These are phyloP conservation scores for Nomada ferruginata DNA, from an alignment of 2,888 invertebrate species.

Conservation along the genomic window DNA sequence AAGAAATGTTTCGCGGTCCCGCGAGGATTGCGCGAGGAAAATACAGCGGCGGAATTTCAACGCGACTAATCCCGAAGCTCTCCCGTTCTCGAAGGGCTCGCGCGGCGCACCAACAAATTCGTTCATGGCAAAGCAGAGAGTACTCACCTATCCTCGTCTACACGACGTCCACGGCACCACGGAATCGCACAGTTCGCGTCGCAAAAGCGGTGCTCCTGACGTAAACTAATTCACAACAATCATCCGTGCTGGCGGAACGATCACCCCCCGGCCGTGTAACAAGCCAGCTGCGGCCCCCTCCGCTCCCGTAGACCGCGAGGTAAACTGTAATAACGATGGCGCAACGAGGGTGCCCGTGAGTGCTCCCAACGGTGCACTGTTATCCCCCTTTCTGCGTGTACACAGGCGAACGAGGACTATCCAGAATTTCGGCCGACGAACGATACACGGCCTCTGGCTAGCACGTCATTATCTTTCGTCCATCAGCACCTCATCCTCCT, in stretches of 20 bases:
- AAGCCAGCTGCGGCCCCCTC: slow-evolving; percentile 9
- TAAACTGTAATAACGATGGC: slow-evolving; percentile 16
- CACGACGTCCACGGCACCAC: slow-evolving; percentile 41
- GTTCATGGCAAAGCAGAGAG: neutral
- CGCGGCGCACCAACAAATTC: no score
- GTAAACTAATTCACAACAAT: slow-evolving; percentile 50
- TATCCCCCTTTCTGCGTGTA: neutral
- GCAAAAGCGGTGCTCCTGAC: slow-evolving; percentile 19
- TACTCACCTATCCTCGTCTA: slow-evolving; percentile 51
- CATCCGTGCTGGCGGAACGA: slow-evolving; percentile 43
- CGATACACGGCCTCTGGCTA: no score
- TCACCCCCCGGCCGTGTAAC: neutral
- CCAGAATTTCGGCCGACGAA: no score
- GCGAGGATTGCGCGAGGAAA: no score
- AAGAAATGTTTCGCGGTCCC: no score
- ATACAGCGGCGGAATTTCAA: no score
- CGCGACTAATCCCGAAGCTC: no score
- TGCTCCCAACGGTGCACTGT: slow-evolving; percentile 1
- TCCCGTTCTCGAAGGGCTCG: no score
- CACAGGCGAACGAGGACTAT: neutral
- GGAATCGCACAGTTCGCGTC: slow-evolving; percentile 67
- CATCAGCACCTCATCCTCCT: slow-evolving; percentile 8
- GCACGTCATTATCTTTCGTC: neutral
- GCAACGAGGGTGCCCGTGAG: slow-evolving; percentile 29
- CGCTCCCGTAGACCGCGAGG: slow-evolving; percentile 8